A percentile compares a stretch with the other conserved stretches of the same genome.
phyloP scores from a whole-genome alignment of 2,113 vertebrate species.

The Onychostoma macrolepis region DNA sequence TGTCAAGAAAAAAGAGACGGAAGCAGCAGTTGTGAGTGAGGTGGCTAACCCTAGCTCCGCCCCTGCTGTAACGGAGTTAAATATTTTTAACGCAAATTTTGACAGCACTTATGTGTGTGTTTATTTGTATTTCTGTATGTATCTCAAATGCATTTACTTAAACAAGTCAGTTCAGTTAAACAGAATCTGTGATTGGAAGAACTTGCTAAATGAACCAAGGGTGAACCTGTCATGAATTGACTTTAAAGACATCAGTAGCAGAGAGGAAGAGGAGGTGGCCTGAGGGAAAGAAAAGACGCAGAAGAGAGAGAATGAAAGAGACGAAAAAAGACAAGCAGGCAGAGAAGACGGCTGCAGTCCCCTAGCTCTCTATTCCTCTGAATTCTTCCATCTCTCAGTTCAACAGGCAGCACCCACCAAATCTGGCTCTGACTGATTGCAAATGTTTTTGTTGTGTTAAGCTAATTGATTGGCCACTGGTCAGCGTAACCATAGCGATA shows the following conservation, averaged over 20 bases:
- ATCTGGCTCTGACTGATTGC: slow-evolving; percentile 15
- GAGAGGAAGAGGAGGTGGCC: slow-evolving; percentile 9
- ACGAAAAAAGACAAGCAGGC: background rate
- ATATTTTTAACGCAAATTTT: too few species aligned
- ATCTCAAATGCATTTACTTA: slow-evolving; percentile 3
- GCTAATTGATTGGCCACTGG: slow-evolving; percentile 32
- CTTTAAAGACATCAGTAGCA: slow-evolving; percentile 30
- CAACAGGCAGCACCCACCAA: background rate
- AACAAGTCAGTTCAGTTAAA: slow-evolving; percentile 26
- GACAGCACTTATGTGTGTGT: background rate
- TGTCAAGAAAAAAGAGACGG: too few species aligned
- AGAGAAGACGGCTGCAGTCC: slow-evolving; percentile 5
- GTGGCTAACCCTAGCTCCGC: too few species aligned
- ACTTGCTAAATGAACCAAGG: slow-evolving; percentile 31
- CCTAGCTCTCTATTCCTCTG: slow-evolving; percentile 24
- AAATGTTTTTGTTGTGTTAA: slow-evolving; percentile 30
- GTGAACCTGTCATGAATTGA: slow-evolving; percentile 37
- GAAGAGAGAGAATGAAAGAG: slow-evolving; percentile 33
- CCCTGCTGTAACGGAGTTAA: too few species aligned
- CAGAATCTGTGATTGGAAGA: background rate
- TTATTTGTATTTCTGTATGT: background rate
- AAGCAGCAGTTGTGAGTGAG: too few species aligned
- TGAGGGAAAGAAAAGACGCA: slow-evolving; percentile 21
- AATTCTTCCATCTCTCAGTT: background rate
- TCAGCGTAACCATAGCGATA: slow-evolving; percentile 17